Base-by-base conservation (phyloP, 2,113 vertebrate species). In the Acrocephalus kingi region DNA sequence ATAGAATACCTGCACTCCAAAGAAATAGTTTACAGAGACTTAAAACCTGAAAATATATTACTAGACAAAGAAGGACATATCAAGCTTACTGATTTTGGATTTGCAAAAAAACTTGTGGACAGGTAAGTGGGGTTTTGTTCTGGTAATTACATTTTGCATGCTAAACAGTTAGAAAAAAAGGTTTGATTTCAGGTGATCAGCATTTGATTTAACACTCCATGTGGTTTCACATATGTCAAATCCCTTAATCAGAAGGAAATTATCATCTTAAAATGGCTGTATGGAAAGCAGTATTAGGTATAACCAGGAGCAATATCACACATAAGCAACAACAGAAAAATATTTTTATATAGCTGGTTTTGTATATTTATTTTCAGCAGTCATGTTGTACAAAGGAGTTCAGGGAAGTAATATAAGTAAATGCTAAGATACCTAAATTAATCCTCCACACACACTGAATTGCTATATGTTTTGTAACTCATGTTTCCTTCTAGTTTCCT, bases 11-110 rank as follows among this genome's bases (percentile, higher is more conserved):
- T 99, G 73, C 99, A 99, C 98, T 97, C 98, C 96, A 98, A 98
- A 97, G 98, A 98, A 78, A 98, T 99, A 20, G 99, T 99, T 80
- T 99, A 99, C 98, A 98, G 99, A 67, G 99, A 99, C 97, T 98
- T 99, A 92, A 99, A 99, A 96, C 99, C 99, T 2, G 99, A 99
- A 98, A 99, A 99, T 97, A 99, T 99, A 92, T 98, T 99, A 94
- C 97, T 99, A 97, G 99, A 99, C 96, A 97, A 98, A 27, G 98
- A 99, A 76, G 99, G 99, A 20, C 99, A 99, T 97, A 98, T 99
- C 97, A 99, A 99, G 74, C 98, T 99, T 68, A 99, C 99, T 1
- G 99, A 99, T 97, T 99, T 99, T 31, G 99, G 99, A 96, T 99
- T 99, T 55, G 99, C 99, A 25, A 99, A 99, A 97, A 99, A 99